Base-by-base conservation (phyloP, 2,888 invertebrate genomes). In the Trichogramma dendrolimi region DNA sequence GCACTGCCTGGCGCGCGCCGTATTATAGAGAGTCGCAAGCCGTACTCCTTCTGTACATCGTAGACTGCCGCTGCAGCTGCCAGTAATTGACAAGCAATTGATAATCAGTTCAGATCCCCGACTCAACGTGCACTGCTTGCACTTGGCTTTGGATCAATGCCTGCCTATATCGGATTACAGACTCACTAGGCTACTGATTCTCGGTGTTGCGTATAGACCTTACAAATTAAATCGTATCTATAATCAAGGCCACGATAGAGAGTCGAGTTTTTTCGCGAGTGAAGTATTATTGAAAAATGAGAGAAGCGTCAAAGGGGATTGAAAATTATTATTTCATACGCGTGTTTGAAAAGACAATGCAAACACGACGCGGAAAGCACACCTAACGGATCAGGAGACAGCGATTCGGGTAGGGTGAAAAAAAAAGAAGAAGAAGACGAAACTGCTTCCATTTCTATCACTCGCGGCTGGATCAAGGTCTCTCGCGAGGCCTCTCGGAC, bases 71-170 rank as follows among this genome's bases (percentile, higher is more conserved):
- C 41, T 68, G 69, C 70, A 68, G 70, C 69, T 67, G 69, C 68
- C 64, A 72, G 73, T 76, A 76, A 77, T 75, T 76, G 74, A 75
- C 73, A 73, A 70, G 72, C 76, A 73, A 77, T 75, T 76, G 77
- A 77, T 77, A 76, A 75, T 74, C 71, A 67, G 8, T 41, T 6
- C 48, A n/a, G 48, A n/a, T 6, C 71, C 65, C 62, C 67, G 65
- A 66, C 69, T 69, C 70, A 71, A 73, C 73, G 50, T 8, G 52
- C 50, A 42, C 55, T 55, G 53, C 41, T 7, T 46, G 11, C 40
- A 49, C 39, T 41, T n/a, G 55, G 39, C 44, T 46, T 52, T 41
- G n/a, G 11, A 53, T 44, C 58, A 46, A 53, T 55, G 55, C 49
- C 14, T 27, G 43, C 50, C 53, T 52, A 53, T 53, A 53, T 14